phyloP scores from a whole-genome alignment of 2,113 vertebrate species.

The Microtus ochrogaster region DNA sequence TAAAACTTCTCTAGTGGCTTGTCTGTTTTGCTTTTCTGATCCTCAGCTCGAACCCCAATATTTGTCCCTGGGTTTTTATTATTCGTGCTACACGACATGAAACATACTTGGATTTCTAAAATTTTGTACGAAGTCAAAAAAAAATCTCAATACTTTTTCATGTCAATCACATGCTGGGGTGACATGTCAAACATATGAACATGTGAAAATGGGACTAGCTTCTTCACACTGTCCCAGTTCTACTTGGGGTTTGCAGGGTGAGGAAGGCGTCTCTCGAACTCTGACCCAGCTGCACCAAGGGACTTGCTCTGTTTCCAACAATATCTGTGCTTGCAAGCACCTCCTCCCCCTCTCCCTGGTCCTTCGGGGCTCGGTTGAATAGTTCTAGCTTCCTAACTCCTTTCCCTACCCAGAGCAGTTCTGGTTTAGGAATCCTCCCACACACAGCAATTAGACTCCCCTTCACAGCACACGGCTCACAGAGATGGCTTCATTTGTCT shows the following conservation, averaged over 20 bases:
- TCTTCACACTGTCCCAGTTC: neutral
- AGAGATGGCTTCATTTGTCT: neutral
- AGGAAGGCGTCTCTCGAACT: neutral
- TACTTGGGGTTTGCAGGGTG: neutral
- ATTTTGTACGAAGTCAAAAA: neutral
- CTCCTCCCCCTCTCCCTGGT: neutral
- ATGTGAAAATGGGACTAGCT: neutral
- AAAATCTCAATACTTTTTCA: neutral
- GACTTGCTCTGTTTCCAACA: neutral
- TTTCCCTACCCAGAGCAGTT: neutral
- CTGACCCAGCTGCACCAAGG: neutral
- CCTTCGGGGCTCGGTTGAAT: neutral
- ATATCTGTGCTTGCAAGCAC: neutral
- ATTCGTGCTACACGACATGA: neutral
- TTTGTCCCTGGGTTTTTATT: no score
- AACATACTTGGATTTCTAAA: conserved; percentile 17
- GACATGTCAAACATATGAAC: neutral
- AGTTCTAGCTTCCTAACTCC: neutral
- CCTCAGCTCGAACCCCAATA: no score
- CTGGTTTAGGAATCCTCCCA: neutral
- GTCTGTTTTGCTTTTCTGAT: no score
- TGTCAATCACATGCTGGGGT: neutral
- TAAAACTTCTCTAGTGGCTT: no score
- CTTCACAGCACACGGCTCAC: no score
- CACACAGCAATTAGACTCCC: neutral